These are phyloP conservation scores for Drosophila birchii DNA, from an alignment of 2,888 invertebrate species.

Conservation along the genomic window DNA sequence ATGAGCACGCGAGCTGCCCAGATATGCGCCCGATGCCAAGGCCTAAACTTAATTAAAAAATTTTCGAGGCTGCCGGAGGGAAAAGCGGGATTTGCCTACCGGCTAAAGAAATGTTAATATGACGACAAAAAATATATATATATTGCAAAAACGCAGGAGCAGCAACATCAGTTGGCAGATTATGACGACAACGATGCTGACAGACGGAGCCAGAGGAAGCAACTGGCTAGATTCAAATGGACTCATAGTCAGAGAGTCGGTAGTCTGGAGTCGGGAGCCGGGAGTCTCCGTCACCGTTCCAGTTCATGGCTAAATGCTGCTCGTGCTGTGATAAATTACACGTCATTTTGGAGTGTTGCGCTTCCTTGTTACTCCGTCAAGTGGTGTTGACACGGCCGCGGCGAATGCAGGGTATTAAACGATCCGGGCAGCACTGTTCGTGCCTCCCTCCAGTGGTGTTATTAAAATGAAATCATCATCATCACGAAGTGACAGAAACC, in stretches of 20 bases:
- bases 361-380: conserved; percentile 83
- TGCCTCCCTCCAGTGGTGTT: conserved; percentile 71
- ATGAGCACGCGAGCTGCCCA: conserved; percentile 73
- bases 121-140: conserved; percentile 27
- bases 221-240: conserved; percentile 23
- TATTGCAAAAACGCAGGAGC: conserved; percentile 39
- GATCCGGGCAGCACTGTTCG: conserved; percentile 30
- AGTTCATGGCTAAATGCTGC: conserved; percentile 81
- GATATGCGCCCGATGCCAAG: conserved; percentile 50
- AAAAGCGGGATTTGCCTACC: conserved; percentile 69
- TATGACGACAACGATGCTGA: conserved; percentile 52
- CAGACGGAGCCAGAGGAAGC: conserved; percentile 29
- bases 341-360: conserved; percentile 82
- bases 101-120: conserved; percentile 62
- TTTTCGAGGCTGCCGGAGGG: conserved; percentile 50
- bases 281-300: conserved; percentile 49
- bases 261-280: conserved; percentile 10
- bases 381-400: conserved; percentile 73
- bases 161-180: conserved; percentile 50
- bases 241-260: conserved; percentile 9
- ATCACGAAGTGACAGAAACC: conserved; percentile 73
- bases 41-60: conserved; percentile 83
- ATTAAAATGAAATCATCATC: conserved; percentile 84
- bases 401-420: conserved; percentile 56
- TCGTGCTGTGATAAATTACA: conserved; percentile 82